These are phyloP conservation scores for Trilocha varians DNA, from an alignment of 2,888 invertebrate species.

Conservation along the genomic window DNA sequence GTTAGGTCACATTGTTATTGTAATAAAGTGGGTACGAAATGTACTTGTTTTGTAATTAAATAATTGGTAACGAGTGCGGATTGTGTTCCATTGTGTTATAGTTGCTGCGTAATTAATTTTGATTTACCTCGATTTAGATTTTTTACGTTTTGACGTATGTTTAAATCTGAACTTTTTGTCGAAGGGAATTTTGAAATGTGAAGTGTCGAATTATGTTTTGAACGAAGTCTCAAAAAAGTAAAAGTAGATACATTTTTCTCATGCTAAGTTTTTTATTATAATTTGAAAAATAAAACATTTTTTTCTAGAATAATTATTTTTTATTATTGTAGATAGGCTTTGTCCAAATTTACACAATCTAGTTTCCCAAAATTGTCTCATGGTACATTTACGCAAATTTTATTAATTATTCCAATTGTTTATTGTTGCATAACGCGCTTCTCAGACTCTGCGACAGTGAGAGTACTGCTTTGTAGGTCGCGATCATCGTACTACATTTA, in stretches of 20 bases:
- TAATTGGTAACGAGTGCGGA: slow-evolving; percentile 30
- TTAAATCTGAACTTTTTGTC: no score
- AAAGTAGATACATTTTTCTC: no score
- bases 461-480: slow-evolving; percentile 62
- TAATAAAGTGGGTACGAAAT: slow-evolving; percentile 43
- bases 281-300: no score
- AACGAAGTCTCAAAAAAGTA: no score
- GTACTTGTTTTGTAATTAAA: slow-evolving; percentile 47
- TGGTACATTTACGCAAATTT: slow-evolving; percentile 4
- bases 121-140: background rate
- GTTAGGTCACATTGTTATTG: slow-evolving; percentile 8
- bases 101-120: background rate
- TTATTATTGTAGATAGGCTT: no score
- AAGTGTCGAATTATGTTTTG: no score
- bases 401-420: slow-evolving; percentile 14
- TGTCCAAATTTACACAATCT: no score
- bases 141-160: no score
- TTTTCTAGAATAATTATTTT: no score
- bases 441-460: slow-evolving; percentile 44
- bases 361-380: no score
- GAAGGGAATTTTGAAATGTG: no score
- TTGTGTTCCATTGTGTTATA: background rate
- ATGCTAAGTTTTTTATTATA: no score
- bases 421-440: slow-evolving; percentile 22
- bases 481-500: slow-evolving; percentile 30